Evolutionary conservation across 2,797 vertebrate species (phyloP), one percentile per base, ranked within the genome.

Genomic region (Mormyrus hasselquistii): DNA sequence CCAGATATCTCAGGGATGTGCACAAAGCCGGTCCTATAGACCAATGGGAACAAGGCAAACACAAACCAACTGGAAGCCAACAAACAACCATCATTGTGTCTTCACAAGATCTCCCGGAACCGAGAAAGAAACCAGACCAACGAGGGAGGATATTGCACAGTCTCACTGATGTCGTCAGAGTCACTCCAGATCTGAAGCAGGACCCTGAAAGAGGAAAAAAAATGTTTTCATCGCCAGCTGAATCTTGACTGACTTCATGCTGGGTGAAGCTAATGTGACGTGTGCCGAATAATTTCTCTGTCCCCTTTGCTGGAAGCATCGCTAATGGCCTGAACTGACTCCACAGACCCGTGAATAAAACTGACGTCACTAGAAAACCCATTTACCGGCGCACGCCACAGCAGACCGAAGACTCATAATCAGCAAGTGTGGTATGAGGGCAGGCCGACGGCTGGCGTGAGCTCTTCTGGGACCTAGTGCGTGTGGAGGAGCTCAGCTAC

Each of bases 161-260:
- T 29, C 41, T 52, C 6, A n/a, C 14, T 41, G 73, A 44, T 6
- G 38, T 79, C 38, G 6, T 57, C 53, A n/a, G 85, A 38, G 29
- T 59, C 34, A 16, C 53, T 57, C 25, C 6, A 14, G 85, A 7
- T 87, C 52, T 19, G 53, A 41, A 34, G 52, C 22, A 85, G 83
- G 52, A 52, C 50, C 85, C 85, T 87, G 85, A 87, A 87, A 59
- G 53, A 87, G 49, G 4, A 41, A 57, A 59, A 7, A 86, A 38
- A 86, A 41, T 1, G 12, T 7, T 44, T 19, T 79, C 38, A 19
- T 79, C 73, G n/a, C 73, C 38, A 44, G 41, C 16, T 79, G 38
- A 79, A 44, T 41, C 34, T 9, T 79, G 73, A 44, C 34, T 47
- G 73, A 47, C 19, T 41, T 41, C 38, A 79, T 79, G 73, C 73